Percentiles rank a stretch among this genome's conserved stretches.
phyloP scores from a whole-genome alignment of 1,140 invertebrate genomes.

The Drosophila kikkawai region DNA sequence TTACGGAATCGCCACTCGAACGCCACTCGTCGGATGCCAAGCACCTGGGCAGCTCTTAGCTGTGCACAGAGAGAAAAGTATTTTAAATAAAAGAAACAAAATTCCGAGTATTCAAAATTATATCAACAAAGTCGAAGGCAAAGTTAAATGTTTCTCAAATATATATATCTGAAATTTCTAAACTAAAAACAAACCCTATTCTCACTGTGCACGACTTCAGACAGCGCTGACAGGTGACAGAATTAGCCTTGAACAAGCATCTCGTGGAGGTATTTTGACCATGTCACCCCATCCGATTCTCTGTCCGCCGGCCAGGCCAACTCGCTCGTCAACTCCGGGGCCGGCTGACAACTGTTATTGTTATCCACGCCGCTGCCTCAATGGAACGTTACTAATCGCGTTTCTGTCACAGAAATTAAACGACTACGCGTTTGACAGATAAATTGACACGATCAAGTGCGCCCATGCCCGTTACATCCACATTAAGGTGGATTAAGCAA shows the following conservation, averaged over 20 bases:
- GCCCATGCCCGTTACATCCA: slow-evolving; percentile 39
- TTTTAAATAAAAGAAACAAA: not conserved
- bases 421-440: slow-evolving; percentile 70
- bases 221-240: slow-evolving; percentile 81
- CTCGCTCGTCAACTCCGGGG: not conserved
- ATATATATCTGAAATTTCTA: too few relatives aligned
- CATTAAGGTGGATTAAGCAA: slow-evolving; percentile 73
- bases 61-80: not conserved
- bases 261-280: slow-evolving; percentile 32
- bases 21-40: slow-evolving; percentile 14
- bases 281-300: slow-evolving; percentile 17
- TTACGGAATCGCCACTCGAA: slow-evolving; percentile 63
- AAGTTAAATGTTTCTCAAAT: too few relatives aligned
- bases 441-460: slow-evolving; percentile 81
- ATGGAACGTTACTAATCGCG: slow-evolving; percentile 75
- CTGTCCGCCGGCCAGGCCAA: not conserved
- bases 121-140: too few relatives aligned
- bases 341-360: slow-evolving; percentile 32
- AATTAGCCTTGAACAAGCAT: slow-evolving; percentile 75
- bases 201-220: slow-evolving; percentile 32
- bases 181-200: not conserved
- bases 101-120: too few relatives aligned
- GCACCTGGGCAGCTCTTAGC: not conserved
- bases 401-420: slow-evolving; percentile 81
- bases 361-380: slow-evolving; percentile 31